A percentile compares a stretch with the other conserved stretches of the same genome.
phyloP scores from a whole-genome alignment of 2,888 invertebrate genomes.

The Nephrotoma appendiculata region DNA sequence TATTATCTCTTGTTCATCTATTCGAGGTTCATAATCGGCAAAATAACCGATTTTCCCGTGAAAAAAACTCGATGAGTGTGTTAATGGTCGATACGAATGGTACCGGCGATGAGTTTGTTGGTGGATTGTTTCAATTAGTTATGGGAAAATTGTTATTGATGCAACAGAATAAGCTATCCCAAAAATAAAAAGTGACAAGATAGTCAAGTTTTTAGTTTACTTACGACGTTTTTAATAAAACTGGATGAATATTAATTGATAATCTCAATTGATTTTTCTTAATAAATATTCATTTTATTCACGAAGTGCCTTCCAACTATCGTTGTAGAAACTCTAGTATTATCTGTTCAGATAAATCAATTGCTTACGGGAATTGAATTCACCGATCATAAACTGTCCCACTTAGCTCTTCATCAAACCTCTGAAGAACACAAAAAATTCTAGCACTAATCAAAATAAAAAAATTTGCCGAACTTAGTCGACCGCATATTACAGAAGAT shows the following conservation, averaged over 20 bases:
- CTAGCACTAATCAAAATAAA: no score
- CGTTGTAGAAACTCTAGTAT: no score
- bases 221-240: neutral
- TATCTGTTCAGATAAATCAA: no score
- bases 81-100: conserved; percentile 95
- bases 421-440: no score
- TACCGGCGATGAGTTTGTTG: conserved; percentile 96
- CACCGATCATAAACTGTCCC: no score
- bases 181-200: neutral
- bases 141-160: conserved; percentile 41
- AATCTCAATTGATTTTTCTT: neutral
- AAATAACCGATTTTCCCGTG: conserved; percentile 54
- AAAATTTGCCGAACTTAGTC: no score
- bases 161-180: conserved; percentile 15
- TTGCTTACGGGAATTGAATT: no score
- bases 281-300: neutral
- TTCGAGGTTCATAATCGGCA: conserved; percentile 66
- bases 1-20: conserved; percentile 51
- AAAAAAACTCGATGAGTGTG: conserved; percentile 43
- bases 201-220: neutral
- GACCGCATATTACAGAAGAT: no score
- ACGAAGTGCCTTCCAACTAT: no score
- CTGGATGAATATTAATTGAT: neutral
- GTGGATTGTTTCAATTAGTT: conserved; percentile 85
- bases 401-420: no score